phyloP scores from a whole-genome alignment of 2,888 invertebrate genomes.

The Ypsolopha scabrella region DNA sequence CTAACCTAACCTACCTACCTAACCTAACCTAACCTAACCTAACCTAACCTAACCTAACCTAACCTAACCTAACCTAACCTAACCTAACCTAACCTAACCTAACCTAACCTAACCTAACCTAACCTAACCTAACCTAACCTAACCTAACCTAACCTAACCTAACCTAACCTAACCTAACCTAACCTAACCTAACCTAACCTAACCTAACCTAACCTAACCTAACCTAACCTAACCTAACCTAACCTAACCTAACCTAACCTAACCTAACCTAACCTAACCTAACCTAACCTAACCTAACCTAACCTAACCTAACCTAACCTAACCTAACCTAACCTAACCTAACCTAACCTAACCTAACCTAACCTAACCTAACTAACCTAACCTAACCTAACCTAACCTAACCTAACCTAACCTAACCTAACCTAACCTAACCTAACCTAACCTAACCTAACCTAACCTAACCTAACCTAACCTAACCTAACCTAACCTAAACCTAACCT shows the following conservation, averaged over 20 bases:
- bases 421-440: too few species aligned
- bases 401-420: too few species aligned
- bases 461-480: too few species aligned
- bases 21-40: slow-evolving; percentile 8
- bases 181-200: slow-evolving; percentile 5
- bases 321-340: slow-evolving; percentile 7
- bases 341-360: slow-evolving; percentile 9
- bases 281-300: neutral
- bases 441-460: too few species aligned
- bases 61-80: slow-evolving; percentile 11
- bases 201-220: slow-evolving; percentile 14
- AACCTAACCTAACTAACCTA: slow-evolving; percentile 8
- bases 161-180: neutral
- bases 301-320: slow-evolving; percentile 4
- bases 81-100: slow-evolving; percentile 7
- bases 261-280: slow-evolving; percentile 4
- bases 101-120: too few species aligned
- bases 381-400: too few species aligned
- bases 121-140: too few species aligned
- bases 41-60: slow-evolving; percentile 11
- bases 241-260: slow-evolving; percentile 4
- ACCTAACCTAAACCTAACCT: too few species aligned
- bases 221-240: slow-evolving; percentile 11
- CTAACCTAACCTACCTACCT: slow-evolving; percentile 9
- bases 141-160: neutral